Percentiles rank a stretch among this genome's conserved stretches.
These are phyloP conservation scores for Pipra filicauda DNA, from an alignment of 2,113 vertebrate species.

Conservation along the genomic window DNA sequence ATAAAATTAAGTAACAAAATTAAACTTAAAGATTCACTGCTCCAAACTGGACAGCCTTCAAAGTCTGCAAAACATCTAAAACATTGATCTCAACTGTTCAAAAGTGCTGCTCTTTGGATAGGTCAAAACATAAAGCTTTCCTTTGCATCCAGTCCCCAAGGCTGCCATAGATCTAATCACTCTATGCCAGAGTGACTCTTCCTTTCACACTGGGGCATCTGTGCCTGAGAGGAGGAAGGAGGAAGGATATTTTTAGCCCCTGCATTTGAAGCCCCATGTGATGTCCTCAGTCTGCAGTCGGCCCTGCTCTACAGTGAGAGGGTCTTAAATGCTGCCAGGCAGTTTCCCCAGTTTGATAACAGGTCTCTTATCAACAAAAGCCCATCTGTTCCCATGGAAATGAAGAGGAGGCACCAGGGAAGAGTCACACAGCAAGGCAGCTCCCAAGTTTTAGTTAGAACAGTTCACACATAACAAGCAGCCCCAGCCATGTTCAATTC, in stretches of 20 bases:
- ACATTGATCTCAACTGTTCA: not conserved
- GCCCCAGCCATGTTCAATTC: not conserved
- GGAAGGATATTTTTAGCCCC: constrained; percentile 45
- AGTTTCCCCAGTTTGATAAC: not conserved
- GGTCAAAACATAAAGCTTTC: not conserved
- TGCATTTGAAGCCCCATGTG: constrained; percentile 17
- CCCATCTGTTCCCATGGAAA: constrained; percentile 25
- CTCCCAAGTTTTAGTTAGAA: not conserved
- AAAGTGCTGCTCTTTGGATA: not conserved
- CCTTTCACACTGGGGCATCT: constrained; percentile 31
- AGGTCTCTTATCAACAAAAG: constrained; percentile 1
- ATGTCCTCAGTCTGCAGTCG: not conserved
- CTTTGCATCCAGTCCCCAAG: not conserved
- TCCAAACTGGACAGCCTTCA: not conserved
- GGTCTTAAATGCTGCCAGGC: not conserved
- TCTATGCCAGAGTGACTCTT: not conserved
- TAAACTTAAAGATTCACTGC: not conserved
- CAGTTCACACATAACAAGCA: not conserved
- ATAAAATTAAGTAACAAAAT: not conserved
- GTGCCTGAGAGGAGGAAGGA: not conserved
- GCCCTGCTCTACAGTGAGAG: not conserved
- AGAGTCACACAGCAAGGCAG: not conserved
- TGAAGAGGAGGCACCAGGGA: not conserved
- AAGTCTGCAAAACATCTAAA: not conserved
- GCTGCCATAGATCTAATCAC: not conserved